A percentile compares a stretch with the other conserved stretches of the same genome.
Evolutionary conservation across 2,797 vertebrate species (phyloP).

Genomic region (Molossus molossus): DNA sequence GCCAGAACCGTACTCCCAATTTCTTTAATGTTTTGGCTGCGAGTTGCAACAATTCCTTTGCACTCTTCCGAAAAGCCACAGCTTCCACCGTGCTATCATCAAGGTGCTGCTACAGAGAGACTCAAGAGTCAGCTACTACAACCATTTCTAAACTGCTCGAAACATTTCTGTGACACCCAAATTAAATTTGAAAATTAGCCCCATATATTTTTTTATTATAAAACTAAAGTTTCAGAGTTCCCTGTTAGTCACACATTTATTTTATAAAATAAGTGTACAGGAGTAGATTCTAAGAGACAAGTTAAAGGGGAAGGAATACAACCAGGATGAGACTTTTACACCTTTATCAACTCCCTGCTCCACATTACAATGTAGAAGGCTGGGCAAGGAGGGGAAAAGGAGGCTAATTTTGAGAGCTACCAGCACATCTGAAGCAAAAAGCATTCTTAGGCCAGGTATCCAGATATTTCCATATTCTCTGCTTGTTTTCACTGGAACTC

Average conservation of each 20-base stretch:
- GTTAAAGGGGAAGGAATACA: constrained; percentile 16
- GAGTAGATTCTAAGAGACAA: constrained; percentile 41
- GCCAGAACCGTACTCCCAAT: constrained; percentile 95
- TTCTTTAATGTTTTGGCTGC: constrained; percentile 91
- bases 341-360: neutral
- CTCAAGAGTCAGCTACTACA: constrained; percentile 40
- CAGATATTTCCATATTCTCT: neutral
- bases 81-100: constrained; percentile 93
- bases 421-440: constrained; percentile 20
- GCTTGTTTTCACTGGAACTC: constrained; percentile 20
- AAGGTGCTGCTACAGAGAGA: constrained; percentile 92
- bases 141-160: constrained; percentile 28
- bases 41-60: constrained; percentile 94
- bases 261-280: neutral
- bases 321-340: neutral
- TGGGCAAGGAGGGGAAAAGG: neutral
- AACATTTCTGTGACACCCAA: constrained; percentile 45
- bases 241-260: constrained; percentile 12
- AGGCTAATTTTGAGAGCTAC: neutral
- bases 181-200: constrained; percentile 31
- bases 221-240: constrained; percentile 47
- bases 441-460: neutral
- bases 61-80: constrained; percentile 94
- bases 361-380: neutral
- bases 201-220: constrained; percentile 19